Evolutionary conservation across 2,797 vertebrate genomes (phyloP), one percentile per base, ranked within the genome.

Genomic region (Anableps anableps): DNA sequence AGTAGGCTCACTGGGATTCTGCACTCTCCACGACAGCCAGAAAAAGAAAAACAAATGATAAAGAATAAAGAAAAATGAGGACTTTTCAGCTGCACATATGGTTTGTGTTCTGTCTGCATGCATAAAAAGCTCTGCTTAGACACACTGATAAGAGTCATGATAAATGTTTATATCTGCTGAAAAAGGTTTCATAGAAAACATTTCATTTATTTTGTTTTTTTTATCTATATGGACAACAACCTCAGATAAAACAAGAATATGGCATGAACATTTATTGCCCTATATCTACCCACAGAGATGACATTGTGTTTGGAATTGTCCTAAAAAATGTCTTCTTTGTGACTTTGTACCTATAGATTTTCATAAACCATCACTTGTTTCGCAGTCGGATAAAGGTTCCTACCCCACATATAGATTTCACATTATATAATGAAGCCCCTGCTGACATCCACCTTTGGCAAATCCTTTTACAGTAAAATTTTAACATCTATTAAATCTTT

Each of bases 71-170:
- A 55, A 36, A 47, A 4, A 19, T 68, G 34, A 78, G 72, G 88
- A 79, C 75, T 76, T 64, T 64, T 60, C 66, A 84, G 79, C 83
- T 77, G 79, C 72, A 58, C 81, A 80, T 70, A 53, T 62, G 72
- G 82, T 80, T 60, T 64, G 21, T 90, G 83, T 89, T 92, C 87
- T 77, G 78, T 87, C 83, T 89, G 72, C 47, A 43, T 81, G 62
- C 51, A 41, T 73, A 78, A 79, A 68, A 73, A 77, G 81, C 86
- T 88, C 76, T 75, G 36, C 76, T 82, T 72, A 53, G 7, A 21
- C 29, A 21, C 31, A 38, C 76, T 88, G 88, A 92, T 90, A 89
- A 86, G 76, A 78, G 60, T 82, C 31, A 73, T 79, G 76, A 77
- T 38, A 78, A 77, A 82, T 79, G 77, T 81, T 85, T 79, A 88